Conservation (phyloP, 2,797 vertebrate species). For the Taeniopygia guttata region DNA sequence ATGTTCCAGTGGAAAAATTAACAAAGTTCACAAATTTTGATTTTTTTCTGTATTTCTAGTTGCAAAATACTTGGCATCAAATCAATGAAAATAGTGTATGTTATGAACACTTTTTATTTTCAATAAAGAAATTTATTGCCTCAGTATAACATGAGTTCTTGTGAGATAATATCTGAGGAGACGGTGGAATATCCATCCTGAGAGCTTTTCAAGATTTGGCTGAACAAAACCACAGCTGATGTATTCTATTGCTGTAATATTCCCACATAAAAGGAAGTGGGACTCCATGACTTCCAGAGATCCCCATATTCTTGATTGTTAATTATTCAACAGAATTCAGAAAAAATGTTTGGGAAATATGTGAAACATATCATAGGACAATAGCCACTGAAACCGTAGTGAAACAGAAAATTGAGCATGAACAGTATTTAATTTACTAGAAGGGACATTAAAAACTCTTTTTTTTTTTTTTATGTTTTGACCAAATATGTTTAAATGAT, state of each 20-base stretch:
- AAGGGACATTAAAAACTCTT: neutral
- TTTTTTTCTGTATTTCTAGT: neutral
- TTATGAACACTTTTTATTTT: neutral
- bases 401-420: neutral
- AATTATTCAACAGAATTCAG: neutral
- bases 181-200: neutral
- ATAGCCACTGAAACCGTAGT: neutral
- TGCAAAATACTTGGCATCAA: neutral
- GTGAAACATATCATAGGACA: neutral
- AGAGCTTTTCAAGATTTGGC: neutral
- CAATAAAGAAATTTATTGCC: neutral
- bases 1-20: neutral
- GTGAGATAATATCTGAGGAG: neutral
- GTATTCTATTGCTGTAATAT: neutral
- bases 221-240: neutral
- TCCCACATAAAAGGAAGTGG: neutral
- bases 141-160: neutral
- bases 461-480: neutral
- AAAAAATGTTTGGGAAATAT: neutral
- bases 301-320: neutral
- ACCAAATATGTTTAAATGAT: neutral
- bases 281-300: neutral
- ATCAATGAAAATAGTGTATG: neutral
- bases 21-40: neutral
- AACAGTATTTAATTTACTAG: neutral